Conservation (phyloP, 2,113 vertebrate species). For the Neopipo cinnamomea region DNA sequence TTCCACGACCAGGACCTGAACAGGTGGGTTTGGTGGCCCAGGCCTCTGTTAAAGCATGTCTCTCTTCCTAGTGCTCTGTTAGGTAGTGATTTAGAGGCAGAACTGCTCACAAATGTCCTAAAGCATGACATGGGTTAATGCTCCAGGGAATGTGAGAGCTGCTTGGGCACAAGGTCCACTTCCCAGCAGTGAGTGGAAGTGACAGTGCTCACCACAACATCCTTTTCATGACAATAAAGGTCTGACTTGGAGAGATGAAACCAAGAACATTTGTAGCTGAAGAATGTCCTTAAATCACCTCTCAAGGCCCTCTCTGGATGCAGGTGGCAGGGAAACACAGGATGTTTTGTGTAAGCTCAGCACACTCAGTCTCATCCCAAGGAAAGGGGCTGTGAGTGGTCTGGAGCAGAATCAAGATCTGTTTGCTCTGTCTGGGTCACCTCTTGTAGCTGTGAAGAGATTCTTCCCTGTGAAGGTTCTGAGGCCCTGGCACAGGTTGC, state of each 20-base stretch:
- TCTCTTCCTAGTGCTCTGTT: accelerated
- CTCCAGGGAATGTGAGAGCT: not conserved
- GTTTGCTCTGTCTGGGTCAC: not conserved
- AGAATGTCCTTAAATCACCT: not conserved
- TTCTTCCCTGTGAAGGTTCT: accelerated
- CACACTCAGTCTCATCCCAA: not conserved
- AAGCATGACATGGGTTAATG: not conserved
- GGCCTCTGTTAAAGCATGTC: not conserved
- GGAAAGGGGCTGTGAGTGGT: not conserved
- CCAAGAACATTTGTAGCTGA: not conserved
- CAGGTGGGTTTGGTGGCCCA: not conserved
- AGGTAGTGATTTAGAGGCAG: not conserved
- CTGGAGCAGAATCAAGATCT: not conserved
- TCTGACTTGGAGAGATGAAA: not conserved
- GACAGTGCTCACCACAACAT: not conserved
- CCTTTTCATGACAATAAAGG: not conserved
- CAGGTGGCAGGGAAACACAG: constrained; percentile 5
- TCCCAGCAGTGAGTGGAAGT: not conserved
- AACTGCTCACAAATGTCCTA: not conserved
- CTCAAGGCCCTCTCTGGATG: not conserved
- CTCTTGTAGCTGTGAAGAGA: not conserved
- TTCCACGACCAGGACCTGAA: not conserved
- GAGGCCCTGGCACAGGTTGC: not conserved
- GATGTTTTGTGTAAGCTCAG: not conserved
- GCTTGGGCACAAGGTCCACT: not conserved